phyloP scores from a whole-genome alignment of 2,113 vertebrate species.

The Ceyx margarethae region DNA sequence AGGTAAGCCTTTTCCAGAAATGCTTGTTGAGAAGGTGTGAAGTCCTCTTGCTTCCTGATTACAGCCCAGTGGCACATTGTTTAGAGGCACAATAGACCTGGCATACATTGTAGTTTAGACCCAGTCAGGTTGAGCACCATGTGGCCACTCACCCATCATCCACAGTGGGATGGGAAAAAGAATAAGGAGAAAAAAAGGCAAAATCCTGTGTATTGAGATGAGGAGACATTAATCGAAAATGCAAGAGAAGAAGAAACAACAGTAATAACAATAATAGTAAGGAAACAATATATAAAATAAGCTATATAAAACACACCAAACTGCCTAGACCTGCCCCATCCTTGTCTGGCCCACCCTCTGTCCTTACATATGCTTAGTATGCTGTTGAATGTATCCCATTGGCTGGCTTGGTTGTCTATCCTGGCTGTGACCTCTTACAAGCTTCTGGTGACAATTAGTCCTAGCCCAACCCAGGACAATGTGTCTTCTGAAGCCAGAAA shows the following conservation, averaged over 20 bases:
- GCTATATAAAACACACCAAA: too few relatives aligned
- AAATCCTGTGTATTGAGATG: neutral
- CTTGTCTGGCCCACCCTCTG: too few relatives aligned
- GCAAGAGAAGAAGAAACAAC: neutral
- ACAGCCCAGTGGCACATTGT: neutral
- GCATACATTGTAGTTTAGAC: neutral
- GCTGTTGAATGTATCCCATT: too few relatives aligned
- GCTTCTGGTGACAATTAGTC: too few relatives aligned
- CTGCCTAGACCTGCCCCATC: too few relatives aligned
- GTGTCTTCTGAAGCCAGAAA: neutral
- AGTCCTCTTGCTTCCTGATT: neutral
- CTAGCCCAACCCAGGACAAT: too few relatives aligned
- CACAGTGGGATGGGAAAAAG: neutral
- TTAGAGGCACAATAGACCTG: neutral
- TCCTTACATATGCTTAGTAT: too few relatives aligned
- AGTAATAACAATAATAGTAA: neutral
- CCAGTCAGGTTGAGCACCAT: neutral
- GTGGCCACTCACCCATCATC: neutral
- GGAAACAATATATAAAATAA: too few relatives aligned
- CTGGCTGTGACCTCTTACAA: too few relatives aligned
- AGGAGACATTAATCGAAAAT: neutral
- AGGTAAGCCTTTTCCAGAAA: neutral
- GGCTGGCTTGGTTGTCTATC: too few relatives aligned
- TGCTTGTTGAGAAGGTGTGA: neutral
- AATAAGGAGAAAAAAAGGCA: neutral